A percentile compares a stretch with the other conserved stretches of the same genome.
Evolutionary conservation across 2,888 invertebrate species (phyloP).

Genomic region (Dione vanillae): DNA sequence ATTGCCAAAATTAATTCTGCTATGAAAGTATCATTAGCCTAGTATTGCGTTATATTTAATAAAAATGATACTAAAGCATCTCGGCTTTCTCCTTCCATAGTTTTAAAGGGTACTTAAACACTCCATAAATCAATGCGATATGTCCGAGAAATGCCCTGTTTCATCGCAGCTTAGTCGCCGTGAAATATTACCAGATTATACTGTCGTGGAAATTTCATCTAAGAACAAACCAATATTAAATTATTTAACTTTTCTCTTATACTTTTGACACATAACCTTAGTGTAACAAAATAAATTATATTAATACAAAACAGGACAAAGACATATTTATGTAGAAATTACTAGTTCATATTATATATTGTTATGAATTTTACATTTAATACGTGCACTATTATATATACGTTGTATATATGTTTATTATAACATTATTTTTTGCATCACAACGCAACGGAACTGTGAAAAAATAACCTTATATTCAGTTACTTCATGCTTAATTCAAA

Average conservation of each 20-base stretch:
- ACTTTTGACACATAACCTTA: background rate
- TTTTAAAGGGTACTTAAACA: conserved; percentile 79
- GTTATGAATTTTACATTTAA: background rate
- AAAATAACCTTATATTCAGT: too few relatives aligned
- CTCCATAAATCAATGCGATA: conserved; percentile 80
- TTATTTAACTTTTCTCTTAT: conserved; percentile 23
- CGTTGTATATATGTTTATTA: too few relatives aligned
- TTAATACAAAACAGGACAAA: background rate
- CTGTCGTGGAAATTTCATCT: conserved; percentile 60
- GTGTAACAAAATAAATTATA: background rate
- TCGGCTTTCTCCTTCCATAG: conserved; percentile 67
- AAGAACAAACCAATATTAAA: conserved; percentile 46
- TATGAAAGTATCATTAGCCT: background rate
- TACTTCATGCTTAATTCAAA: too few relatives aligned
- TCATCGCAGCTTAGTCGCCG: conserved; percentile 71
- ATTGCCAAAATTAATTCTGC: background rate
- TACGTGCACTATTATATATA: too few relatives aligned
- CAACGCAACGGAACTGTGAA: too few relatives aligned
- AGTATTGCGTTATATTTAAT: conserved; percentile 25
- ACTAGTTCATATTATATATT: background rate
- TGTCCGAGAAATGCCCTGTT: conserved; percentile 74
- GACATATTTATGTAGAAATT: background rate
- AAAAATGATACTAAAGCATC: conserved; percentile 49
- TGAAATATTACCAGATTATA: conserved; percentile 78
- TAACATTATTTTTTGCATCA: too few relatives aligned